Evolutionary conservation across 2,888 invertebrate genomes (phyloP).

Genomic region (Bellardia bayeri): DNA sequence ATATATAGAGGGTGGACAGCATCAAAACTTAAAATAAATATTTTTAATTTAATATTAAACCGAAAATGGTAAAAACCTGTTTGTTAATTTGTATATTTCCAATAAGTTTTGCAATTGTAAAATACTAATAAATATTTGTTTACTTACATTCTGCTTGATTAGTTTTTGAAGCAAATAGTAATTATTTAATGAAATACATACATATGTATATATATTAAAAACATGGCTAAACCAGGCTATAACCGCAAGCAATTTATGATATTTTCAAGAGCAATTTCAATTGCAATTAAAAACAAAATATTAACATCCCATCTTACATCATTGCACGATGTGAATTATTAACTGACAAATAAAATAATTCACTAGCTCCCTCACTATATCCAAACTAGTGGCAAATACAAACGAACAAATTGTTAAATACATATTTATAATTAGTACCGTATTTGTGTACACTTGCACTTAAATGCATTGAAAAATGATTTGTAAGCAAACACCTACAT

Average conservation of each 20-base stretch:
- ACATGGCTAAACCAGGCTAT: conserved; percentile 11
- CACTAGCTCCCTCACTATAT: background rate
- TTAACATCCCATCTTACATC: conserved; percentile 5
- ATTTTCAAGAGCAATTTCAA: conserved; percentile 16
- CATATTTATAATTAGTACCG: conserved; percentile 2
- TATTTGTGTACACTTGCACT: background rate
- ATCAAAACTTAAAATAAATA: conserved; percentile 7
- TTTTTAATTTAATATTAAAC: background rate
- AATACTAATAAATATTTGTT: background rate
- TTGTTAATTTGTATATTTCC: conserved; percentile 15
- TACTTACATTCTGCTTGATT: conserved; percentile 19
- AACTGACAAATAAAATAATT: background rate
- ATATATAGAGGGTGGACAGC: conserved; percentile 21
- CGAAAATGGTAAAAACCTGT: conserved; percentile 14
- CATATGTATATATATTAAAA: background rate
- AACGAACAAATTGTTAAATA: conserved; percentile 5
- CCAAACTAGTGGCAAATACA: background rate
- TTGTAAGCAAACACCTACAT: background rate
- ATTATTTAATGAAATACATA: background rate
- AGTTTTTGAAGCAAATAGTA: conserved; percentile 2
- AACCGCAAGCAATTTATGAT: conserved; percentile 24
- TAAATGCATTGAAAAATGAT: background rate
- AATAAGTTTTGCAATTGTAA: background rate
- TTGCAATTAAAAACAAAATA: background rate
- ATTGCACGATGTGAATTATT: conserved; percentile 21